A percentile compares a stretch with the other conserved stretches of the same genome.
Evolutionary conservation across 92 coral and sea anemone species (phyloP).

Genomic region (Parazoanthus swiftii): DNA sequence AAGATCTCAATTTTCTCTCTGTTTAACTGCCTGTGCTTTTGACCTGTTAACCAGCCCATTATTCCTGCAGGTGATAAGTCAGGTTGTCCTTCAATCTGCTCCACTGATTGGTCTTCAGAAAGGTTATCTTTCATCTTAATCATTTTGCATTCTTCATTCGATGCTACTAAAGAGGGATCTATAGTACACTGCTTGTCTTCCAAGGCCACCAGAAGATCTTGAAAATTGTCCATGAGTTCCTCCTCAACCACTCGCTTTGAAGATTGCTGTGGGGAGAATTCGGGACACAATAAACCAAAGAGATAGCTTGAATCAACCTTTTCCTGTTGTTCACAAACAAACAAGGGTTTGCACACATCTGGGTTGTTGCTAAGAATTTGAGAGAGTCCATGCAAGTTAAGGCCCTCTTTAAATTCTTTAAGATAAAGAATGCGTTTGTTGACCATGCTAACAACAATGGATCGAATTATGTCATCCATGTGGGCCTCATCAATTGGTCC

Average conservation of each 20-base stretch:
- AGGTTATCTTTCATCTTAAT: not conserved
- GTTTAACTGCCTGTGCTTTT: conserved; percentile 61
- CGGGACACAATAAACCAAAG: conserved; percentile 29
- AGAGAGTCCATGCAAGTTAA: not conserved
- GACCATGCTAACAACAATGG: conserved; percentile 44
- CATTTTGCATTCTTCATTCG: not conserved
- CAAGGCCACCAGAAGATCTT: conserved; percentile 26
- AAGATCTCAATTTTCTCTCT: conserved; percentile 23
- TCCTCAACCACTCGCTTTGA: conserved; percentile 10
- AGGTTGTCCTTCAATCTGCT: conserved; percentile 29
- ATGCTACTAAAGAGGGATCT: not conserved
- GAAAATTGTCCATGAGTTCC: conserved; percentile 22
- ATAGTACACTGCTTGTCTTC: conserved; percentile 9
- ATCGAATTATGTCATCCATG: conserved; percentile 42
- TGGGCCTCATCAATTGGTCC: conserved; percentile 37
- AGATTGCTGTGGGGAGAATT: conserved; percentile 30
- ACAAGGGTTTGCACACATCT: conserved; percentile 37
- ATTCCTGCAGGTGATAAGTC: conserved; percentile 56
- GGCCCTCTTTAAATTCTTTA: conserved; percentile 38
- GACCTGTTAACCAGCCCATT: conserved; percentile 70
- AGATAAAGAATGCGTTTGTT: conserved; percentile 37
- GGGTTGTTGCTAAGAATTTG: conserved; percentile 23
- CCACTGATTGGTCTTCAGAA: conserved; percentile 14
- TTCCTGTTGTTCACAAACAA: conserved; percentile 41
- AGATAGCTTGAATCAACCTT: conserved; percentile 24